Evolutionary conservation across 2,888 invertebrate genomes (phyloP).

Genomic region (Ochropleura plecta): DNA sequence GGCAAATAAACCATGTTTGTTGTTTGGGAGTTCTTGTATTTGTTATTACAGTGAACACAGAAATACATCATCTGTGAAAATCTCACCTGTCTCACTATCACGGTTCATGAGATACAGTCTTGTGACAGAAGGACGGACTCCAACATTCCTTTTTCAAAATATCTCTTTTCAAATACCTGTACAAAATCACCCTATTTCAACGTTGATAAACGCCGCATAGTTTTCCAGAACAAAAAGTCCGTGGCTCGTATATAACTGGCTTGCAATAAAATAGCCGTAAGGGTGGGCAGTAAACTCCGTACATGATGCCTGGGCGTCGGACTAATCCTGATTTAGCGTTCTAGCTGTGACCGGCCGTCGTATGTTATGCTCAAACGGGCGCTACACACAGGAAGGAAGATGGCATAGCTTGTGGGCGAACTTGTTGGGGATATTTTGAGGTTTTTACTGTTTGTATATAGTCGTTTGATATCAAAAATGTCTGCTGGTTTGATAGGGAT

Average conservation of each 20-base stretch:
- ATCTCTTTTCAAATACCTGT: slow-evolving; percentile 8
- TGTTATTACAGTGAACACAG: too few species aligned
- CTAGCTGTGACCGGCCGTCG: slow-evolving; percentile 77
- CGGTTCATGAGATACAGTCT: too few species aligned
- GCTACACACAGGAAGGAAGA: slow-evolving; percentile 69
- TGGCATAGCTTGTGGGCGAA: slow-evolving; percentile 52
- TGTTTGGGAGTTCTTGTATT: too few species aligned
- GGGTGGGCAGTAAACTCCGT: slow-evolving; percentile 83
- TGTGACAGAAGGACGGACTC: too few species aligned
- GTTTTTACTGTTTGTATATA: not conserved
- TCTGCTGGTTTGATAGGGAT: not conserved
- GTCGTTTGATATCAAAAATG: not conserved
- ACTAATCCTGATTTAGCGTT: slow-evolving; percentile 89
- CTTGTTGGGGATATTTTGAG: slow-evolving; percentile 18
- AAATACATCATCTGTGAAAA: too few species aligned
- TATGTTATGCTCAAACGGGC: slow-evolving; percentile 82
- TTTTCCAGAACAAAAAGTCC: slow-evolving; percentile 59
- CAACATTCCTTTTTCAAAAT: slow-evolving; percentile 1
- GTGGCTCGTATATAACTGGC: slow-evolving; percentile 76
- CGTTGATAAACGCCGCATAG: slow-evolving; percentile 60
- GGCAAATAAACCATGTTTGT: too few species aligned
- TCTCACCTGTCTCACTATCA: too few species aligned
- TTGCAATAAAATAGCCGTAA: slow-evolving; percentile 84
- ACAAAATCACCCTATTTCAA: slow-evolving; percentile 42
- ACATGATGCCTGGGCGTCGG: slow-evolving; percentile 83